These are phyloP conservation scores for Otolemur garnettii DNA, from an alignment of 2,113 vertebrate genomes.

Conservation along the genomic window DNA sequence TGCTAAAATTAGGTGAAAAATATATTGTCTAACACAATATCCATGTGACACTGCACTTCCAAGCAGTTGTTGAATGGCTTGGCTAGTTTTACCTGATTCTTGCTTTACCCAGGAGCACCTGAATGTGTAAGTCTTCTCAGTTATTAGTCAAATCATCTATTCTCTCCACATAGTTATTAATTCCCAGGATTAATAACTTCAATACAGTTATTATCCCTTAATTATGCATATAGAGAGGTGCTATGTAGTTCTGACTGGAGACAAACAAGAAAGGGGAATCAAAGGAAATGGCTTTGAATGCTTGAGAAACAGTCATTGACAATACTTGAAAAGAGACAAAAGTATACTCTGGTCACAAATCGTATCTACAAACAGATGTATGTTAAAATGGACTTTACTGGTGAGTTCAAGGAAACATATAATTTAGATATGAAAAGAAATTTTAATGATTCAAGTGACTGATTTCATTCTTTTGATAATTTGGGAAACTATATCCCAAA, in stretches of 20 bases:
- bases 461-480: neutral
- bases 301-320: neutral
- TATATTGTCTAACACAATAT: neutral
- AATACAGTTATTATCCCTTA: conserved; percentile 20
- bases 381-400: neutral
- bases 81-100: neutral
- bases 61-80: neutral
- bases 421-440: neutral
- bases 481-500: neutral
- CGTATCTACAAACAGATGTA: neutral
- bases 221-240: conserved; percentile 50
- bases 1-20: conserved; percentile 64
- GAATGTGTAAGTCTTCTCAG: conserved; percentile 17
- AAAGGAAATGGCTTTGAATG: conserved; percentile 15
- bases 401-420: conserved; percentile 7
- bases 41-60: neutral
- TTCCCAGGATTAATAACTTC: conserved; percentile 57
- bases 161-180: conserved; percentile 57
- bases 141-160: conserved; percentile 38
- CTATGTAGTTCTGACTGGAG: neutral
- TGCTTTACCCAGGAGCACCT: neutral
- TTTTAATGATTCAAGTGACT: neutral
- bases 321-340: neutral
- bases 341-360: neutral
- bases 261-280: neutral